A percentile compares a stretch with the other conserved stretches of the same genome.
These are phyloP conservation scores for Hylaeus anthracinus DNA, from an alignment of 1,140 invertebrate species.

Conservation along the genomic window DNA sequence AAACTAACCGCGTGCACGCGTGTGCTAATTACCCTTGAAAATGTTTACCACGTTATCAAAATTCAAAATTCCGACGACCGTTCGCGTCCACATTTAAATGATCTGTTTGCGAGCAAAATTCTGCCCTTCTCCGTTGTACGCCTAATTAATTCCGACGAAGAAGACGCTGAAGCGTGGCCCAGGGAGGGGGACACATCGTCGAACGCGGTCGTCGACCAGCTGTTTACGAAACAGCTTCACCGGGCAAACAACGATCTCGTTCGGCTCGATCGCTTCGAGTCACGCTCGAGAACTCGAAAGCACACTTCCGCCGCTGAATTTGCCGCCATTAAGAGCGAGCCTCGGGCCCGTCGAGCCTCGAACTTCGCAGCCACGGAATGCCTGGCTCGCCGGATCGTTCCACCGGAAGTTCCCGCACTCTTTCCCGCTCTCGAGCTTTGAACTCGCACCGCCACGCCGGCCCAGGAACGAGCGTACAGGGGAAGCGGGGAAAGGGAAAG, in stretches of 20 bases:
- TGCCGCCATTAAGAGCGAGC: slow-evolving; percentile 49
- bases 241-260: slow-evolving; percentile 38
- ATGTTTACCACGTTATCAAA: no score
- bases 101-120: no score
- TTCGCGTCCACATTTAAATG: no score
- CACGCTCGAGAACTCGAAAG: slow-evolving; percentile 41
- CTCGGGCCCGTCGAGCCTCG: slow-evolving; percentile 32
- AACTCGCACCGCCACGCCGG: slow-evolving; percentile 57
- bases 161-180: slow-evolving; percentile 9
- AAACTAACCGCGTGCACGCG: no score
- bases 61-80: no score
- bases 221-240: slow-evolving; percentile 24
- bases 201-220: not conserved
- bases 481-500: not conserved
- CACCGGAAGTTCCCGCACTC: slow-evolving; percentile 72
- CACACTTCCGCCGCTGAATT: slow-evolving; percentile 69
- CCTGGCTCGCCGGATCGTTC: slow-evolving; percentile 52
- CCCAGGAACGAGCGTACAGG: slow-evolving; percentile 7
- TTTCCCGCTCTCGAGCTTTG: slow-evolving; percentile 63
- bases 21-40: no score
- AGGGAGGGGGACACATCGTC: slow-evolving; percentile 14
- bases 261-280: slow-evolving; percentile 54
- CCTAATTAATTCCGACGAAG: not conserved
- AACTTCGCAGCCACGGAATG: slow-evolving; percentile 52
- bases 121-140: not conserved